Conservation (phyloP, 1,140 invertebrate genomes). For the Tetramorium alpestre region DNA sequence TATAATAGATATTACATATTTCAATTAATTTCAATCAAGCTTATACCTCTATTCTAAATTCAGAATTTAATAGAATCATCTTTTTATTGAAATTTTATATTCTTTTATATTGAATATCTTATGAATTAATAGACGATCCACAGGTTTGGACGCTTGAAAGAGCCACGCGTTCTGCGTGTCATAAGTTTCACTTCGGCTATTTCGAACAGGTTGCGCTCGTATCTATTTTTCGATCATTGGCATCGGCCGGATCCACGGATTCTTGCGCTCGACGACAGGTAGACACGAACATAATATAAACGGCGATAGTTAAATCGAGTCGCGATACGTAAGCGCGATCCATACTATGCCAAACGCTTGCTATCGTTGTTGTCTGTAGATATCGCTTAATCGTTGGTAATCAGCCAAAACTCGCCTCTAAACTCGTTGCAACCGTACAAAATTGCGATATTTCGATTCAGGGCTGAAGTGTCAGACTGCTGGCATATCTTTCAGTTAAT, state of each 20-base stretch:
- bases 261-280: conserved; percentile 66
- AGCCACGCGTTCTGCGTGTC: conserved; percentile 28
- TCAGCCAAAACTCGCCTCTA: conserved; percentile 61
- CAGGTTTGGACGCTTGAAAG: conserved; percentile 12
- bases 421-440: conserved; percentile 21
- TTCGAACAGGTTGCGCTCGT: conserved; percentile 74
- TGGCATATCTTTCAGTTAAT: conserved; percentile 31
- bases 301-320: conserved; percentile 69
- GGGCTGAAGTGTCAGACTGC: not conserved
- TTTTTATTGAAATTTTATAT: not conserved
- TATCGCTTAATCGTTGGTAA: conserved; percentile 64
- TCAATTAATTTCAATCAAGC: not conserved
- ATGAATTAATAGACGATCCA: not conserved
- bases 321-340: conserved; percentile 48
- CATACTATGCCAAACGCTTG: conserved; percentile 61
- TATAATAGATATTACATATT: not conserved
- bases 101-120: not conserved
- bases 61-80: not conserved
- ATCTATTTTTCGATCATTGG: conserved; percentile 76
- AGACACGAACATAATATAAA: conserved; percentile 69
- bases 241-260: conserved; percentile 70
- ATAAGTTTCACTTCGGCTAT: conserved; percentile 69
- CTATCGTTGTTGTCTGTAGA: conserved; percentile 59
- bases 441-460: conserved; percentile 32
- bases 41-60: not conserved